Evolutionary conservation across 1,140 invertebrate genomes (phyloP).

Genomic region (Fopius arisanus): DNA sequence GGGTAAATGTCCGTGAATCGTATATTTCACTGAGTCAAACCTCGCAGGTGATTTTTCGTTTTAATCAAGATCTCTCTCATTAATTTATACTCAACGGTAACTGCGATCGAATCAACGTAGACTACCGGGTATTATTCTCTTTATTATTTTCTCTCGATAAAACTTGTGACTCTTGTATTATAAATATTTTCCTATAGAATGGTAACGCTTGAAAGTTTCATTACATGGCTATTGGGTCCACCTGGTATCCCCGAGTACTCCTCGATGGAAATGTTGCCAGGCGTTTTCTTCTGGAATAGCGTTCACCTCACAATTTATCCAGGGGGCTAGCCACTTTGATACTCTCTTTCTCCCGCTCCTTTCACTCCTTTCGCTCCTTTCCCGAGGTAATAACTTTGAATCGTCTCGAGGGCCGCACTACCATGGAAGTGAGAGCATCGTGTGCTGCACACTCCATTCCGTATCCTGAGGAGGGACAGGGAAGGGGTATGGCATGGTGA

Average conservation of each 20-base stretch:
- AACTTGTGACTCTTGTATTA: not conserved
- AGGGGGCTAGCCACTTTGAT: conserved; percentile 2
- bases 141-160: not conserved
- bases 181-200: conserved; percentile 8
- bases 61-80: no score
- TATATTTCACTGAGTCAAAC: no score
- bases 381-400: conserved; percentile 5
- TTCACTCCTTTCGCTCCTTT: not conserved
- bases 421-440: not conserved
- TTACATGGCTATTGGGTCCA: conserved; percentile 3
- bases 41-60: not conserved
- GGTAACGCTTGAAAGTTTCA: not conserved
- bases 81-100: conserved; percentile 44
- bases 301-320: conserved; percentile 6
- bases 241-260: not conserved
- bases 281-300: not conserved
- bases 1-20: not conserved
- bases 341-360: not conserved
- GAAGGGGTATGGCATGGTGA: not conserved
- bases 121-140: not conserved
- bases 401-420: conserved; percentile 11
- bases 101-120: no score
- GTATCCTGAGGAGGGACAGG: not conserved
- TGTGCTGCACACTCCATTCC: not conserved
- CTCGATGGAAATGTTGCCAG: conserved; percentile 2